Evolutionary conservation across 1,140 invertebrate genomes (phyloP).

Genomic region (Araneus ventricosus): DNA sequence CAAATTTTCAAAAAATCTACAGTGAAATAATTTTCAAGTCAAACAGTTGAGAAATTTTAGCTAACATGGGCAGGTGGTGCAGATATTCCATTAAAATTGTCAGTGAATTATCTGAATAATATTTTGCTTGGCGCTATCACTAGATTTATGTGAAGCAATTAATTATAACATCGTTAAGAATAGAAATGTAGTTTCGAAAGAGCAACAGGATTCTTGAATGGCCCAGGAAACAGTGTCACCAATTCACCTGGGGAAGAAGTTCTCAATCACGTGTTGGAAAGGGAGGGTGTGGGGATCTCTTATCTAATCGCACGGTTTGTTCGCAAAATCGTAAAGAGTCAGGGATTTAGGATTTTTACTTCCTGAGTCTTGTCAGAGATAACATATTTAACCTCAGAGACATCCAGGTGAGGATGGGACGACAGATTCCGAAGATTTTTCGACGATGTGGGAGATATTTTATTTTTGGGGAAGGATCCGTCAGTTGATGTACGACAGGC

Average conservation of each 20-base stretch:
- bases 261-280: not conserved
- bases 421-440: not conserved
- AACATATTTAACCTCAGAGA: not conserved
- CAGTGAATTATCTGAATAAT: no score
- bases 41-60: no score
- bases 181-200: not conserved
- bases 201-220: not conserved
- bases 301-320: conserved; percentile 70
- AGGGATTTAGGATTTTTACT: conserved; percentile 48
- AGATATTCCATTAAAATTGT: no score
- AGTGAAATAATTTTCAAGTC: no score
- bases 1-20: no score
- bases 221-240: not conserved
- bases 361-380: conserved; percentile 47
- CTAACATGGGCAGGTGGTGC: no score
- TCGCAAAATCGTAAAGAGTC: conserved; percentile 68
- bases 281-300: not conserved
- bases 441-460: not conserved
- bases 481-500: not conserved
- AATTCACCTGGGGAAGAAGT: not conserved
- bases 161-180: not conserved
- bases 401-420: not conserved
- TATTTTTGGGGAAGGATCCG: not conserved
- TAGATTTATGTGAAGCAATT: not conserved
- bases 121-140: not conserved